Base-by-base conservation (phyloP, 2,888 invertebrate genomes). In the Hydroisotoma schaefferi region DNA sequence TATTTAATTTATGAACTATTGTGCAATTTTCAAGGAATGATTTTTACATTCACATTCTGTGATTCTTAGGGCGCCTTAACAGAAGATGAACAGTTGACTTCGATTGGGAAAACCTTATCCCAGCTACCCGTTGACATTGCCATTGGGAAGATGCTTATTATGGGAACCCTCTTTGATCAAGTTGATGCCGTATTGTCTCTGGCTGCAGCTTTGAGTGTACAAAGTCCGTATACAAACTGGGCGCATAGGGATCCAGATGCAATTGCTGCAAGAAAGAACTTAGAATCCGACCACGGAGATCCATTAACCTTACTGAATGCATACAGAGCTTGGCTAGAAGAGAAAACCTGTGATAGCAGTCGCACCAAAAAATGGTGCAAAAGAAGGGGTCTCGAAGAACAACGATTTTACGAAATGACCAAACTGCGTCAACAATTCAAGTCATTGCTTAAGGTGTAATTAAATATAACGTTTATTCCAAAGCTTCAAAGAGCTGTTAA, bases 201-300 rank as follows among this genome's bases (percentile, higher is more conserved):
- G 26, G 90, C 97, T 0, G 92, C 97, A 1, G 88, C 90, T 1
- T 80, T 99, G 62, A 95, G 94, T 67, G 90, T 99, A 2, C 91
- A 97, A 75, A 90, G 87, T 65, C 94, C 97, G 0, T 89, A 93
- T 75, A 94, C 94, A 0, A 92, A 90, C 73, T 84, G 87, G 69
- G 91, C 94, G 0, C 90, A 88, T 75, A 81, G 89, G 59, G 90
- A 95, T 76, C 82, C 84, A 18, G 53, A 53, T 53, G 38, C 53
- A 25, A 43, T 87, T 84, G 84, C 85, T 43, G 82, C 87, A 0
- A 81, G 91, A 40, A 86, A 85, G 78, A 83, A 85, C 0, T 81
- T 95, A 37, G 91, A 95, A 75, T 94, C 94, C 0, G 90, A 91
- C 75, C 94, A 97, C 75, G 99, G 99, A 0, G 99, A 99, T 76